Conservation (phyloP, 2,888 invertebrate species). For the Microctonus hyperodae region DNA sequence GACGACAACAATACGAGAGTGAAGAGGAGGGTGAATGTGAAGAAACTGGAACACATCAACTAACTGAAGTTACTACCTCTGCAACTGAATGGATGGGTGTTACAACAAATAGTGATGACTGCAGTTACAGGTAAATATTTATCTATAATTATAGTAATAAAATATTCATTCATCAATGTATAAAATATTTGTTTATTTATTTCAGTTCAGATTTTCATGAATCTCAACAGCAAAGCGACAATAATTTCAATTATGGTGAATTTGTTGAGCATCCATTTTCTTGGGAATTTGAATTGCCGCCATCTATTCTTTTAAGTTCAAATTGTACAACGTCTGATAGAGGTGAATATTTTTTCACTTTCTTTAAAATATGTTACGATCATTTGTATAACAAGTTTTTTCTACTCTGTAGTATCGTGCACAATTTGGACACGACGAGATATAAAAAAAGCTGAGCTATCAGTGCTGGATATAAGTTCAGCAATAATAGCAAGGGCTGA, state of each 20-base stretch:
- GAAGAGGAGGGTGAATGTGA: conserved; percentile 71
- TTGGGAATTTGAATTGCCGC: conserved; percentile 75
- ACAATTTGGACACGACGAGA: conserved; percentile 94
- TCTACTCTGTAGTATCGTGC: conserved; percentile 81
- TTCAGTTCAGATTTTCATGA: conserved; percentile 74
- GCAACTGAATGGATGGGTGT: conserved; percentile 88
- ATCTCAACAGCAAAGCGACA: conserved; percentile 62
- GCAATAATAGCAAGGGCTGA: conserved; percentile 93
- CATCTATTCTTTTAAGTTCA: conserved; percentile 78
- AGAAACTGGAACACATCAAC: conserved; percentile 68
- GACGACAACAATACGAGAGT: conserved; percentile 63
- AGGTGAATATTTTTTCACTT: conserved; percentile 64
- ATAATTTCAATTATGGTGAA: conserved; percentile 56
- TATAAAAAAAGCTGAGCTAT: conserved; percentile 90
- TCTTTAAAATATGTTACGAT: neutral
- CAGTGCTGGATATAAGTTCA: conserved; percentile 93
- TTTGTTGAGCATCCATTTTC: conserved; percentile 66
- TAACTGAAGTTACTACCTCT: conserved; percentile 69
- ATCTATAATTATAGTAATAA: conserved; percentile 2
- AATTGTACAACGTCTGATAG: conserved; percentile 75
- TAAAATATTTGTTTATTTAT: conserved; percentile 16
- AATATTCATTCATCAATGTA: neutral
- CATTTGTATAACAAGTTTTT: neutral
- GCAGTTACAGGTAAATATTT: conserved; percentile 71
- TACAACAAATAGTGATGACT: conserved; percentile 87